These are phyloP conservation scores for Saccopteryx leptura DNA, from an alignment of 2,113 vertebrate species.

Conservation along the genomic window DNA sequence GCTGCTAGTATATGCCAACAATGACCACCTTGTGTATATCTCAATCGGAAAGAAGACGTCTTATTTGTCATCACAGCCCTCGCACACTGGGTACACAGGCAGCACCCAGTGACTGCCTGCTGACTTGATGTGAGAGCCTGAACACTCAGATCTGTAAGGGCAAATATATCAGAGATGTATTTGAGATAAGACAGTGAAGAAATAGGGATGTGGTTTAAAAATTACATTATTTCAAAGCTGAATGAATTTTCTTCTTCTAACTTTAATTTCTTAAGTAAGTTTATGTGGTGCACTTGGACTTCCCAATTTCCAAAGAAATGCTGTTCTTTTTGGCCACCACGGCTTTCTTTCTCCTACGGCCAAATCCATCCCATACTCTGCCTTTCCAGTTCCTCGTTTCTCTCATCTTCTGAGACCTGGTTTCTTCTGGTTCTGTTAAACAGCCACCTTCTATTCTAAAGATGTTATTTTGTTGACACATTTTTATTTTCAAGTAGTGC, in stretches of 20 bases:
- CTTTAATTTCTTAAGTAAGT: background rate
- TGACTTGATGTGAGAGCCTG: background rate
- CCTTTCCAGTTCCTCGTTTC: background rate
- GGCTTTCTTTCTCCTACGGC: background rate
- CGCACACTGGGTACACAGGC: background rate
- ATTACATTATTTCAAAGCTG: background rate
- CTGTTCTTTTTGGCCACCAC: background rate
- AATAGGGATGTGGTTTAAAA: background rate
- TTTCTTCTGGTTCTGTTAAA: background rate
- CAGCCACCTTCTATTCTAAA: background rate
- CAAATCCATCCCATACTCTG: background rate
- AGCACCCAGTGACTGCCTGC: background rate
- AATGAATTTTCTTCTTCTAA: slow-evolving; percentile 33
- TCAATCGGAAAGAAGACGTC: background rate
- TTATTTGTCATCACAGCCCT: background rate
- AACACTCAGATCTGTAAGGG: background rate
- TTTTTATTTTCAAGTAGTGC: background rate
- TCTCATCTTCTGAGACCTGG: background rate
- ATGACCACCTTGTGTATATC: background rate
- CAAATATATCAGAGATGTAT: background rate
- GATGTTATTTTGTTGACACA: background rate
- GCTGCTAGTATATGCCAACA: background rate
- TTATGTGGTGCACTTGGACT: background rate
- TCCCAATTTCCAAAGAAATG: background rate
- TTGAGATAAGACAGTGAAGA: background rate